Evolutionary conservation across 2,113 vertebrate genomes (phyloP), one percentile per base, ranked within the genome.

Genomic region (Cavia aperea): DNA sequence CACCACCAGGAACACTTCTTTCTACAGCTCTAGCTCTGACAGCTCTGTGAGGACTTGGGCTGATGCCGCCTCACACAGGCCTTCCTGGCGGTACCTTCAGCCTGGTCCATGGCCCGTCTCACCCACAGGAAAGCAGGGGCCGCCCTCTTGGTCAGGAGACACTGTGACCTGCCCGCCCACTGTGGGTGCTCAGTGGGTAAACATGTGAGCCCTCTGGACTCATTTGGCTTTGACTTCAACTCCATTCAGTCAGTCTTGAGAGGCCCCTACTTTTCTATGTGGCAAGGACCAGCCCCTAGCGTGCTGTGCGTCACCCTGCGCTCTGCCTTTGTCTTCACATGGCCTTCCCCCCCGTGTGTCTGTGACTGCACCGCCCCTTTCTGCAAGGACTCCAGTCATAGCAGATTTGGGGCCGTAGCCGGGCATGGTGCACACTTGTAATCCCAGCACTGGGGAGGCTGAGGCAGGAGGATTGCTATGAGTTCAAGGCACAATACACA

Each of bases 281-380:
- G 49, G 43, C 43, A 24, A 79, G 77, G 49, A 16, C 77, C 77
- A 7, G 7, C 70, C 39, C 73, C 36, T 29, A 39, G 36, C 39
- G 10, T 26, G 2, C 13, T 2, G 3, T 33, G 3, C 60, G 2
- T 23, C 31, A 10, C 19, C n/a, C 31, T 4, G 3, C 2, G 9
- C 73, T 39, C 21, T 49, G 51, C 51, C 21, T 65, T 62, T 33
- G 5, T 46, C 63, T 24, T 81, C 65, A 58, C 4, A 0, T 14
- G 51, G 16, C 39, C 0, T 49, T 23, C 24, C 33, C 31, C 78
- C 72, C 58, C 19, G 24, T 8, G 33, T 33, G 15, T 78, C 26
- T 87, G 39, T 46, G 63, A 72, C 63, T 24, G 7, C 26, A 23
- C 31, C 7, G 43, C 58, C 39, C 19, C 77, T 36, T 56, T 36